Evolutionary conservation across 2,797 vertebrate species (phyloP).

Genomic region (Micropoecilia bifurca): DNA sequence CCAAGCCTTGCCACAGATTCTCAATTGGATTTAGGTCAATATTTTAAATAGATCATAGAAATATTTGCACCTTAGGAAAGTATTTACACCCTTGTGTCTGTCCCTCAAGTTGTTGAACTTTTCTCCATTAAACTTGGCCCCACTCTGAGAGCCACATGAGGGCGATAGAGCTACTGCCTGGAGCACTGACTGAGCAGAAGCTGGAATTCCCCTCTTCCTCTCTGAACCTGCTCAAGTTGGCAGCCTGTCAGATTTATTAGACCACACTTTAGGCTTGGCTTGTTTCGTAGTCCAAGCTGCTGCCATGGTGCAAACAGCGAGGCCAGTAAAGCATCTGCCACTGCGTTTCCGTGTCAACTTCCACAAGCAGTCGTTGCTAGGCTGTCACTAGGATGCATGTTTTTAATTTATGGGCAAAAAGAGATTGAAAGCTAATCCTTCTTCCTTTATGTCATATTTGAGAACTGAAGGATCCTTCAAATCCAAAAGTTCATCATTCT

Average conservation of each 20-base stretch:
- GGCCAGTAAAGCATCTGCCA: not conserved
- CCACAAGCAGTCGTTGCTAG: conserved; percentile 16
- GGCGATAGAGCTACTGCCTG: not conserved
- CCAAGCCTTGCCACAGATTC: too few relatives aligned
- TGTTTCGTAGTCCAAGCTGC: conserved; percentile 41
- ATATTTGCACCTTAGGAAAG: not conserved
- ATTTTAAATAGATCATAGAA: too few relatives aligned
- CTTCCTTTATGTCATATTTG: not conserved
- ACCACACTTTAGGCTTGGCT: conserved; percentile 45
- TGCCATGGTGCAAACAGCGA: conserved; percentile 28
- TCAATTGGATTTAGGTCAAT: too few relatives aligned
- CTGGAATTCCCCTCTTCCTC: conserved; percentile 37
- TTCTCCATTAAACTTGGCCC: not conserved
- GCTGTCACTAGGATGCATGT: conserved; percentile 38
- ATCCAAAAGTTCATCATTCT: not conserved
- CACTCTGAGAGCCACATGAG: conserved; percentile 5
- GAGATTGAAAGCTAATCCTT: not conserved
- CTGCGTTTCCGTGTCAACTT: not conserved
- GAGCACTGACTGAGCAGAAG: conserved; percentile 29
- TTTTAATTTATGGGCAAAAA: conserved; percentile 16
- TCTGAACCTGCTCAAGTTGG: conserved; percentile 23
- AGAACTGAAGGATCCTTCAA: not conserved
- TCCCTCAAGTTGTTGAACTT: not conserved
- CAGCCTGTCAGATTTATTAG: conserved; percentile 44
- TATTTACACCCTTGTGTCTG: not conserved